Evolutionary conservation across 2,888 invertebrate genomes (phyloP), one percentile per base, ranked within the genome.

Genomic region (Boloria selene): DNA sequence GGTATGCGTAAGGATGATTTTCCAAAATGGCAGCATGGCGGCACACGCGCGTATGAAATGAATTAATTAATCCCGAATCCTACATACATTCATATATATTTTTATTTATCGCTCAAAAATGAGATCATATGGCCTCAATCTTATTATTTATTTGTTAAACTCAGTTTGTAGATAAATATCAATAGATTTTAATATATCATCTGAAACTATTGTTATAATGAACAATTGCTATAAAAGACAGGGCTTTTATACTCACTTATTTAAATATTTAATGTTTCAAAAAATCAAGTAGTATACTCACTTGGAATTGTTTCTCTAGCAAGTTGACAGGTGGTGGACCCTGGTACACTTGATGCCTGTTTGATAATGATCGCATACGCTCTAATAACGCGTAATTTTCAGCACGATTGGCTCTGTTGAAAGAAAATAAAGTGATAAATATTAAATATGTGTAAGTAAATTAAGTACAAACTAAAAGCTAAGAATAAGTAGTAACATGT

Each of bases 241-340:
- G 7, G 31, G 2, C 31, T 31, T 10, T 31, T 31, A 7, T 10
- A 1, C 31, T 38, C 10, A 38, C 7, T 38, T 38, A 31, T 31
- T 31, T 31, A 7, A 38, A 38, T 7, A 10, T 10, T 3, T 38
- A 38, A 38, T 2, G 7, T 38, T 10, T 38, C 7, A 2, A 38
- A 10, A 38, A 38, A 38, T 38, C 31, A 38, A 26, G 4, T 3
- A 13, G 1, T 17, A 44, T 31, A 72, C 82, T 75, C 70, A 96
- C 96, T 93, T 95, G 94, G 82, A 94, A 97, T 80, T 97, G 97
- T 79, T 95, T 94, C 74, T 96, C 95, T 58, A 97, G 83, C 72
- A 94, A 84, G 76, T 95, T 95, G 88, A 94, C 94, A 0, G 94
- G 93, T 74, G 92, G 85, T 73, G 93, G 85, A 47, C 93, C 81